A percentile compares a stretch with the other conserved stretches of the same genome.
Conservation (phyloP, 2,113 vertebrate genomes). For the Casuarius casuarius region DNA sequence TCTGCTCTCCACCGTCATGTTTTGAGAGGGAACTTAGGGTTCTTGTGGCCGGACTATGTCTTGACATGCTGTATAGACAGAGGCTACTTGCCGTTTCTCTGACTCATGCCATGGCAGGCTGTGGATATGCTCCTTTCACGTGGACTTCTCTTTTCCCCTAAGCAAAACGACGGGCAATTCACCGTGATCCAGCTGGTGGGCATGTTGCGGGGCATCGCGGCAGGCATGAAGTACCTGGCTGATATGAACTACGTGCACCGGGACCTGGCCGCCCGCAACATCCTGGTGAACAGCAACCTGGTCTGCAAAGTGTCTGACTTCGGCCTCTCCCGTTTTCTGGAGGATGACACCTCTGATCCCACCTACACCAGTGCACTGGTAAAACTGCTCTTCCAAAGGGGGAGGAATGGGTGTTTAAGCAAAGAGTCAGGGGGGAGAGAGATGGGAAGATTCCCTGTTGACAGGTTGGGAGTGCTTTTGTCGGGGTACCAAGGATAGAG, state of each 20-base stretch:
- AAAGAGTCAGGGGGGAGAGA: background rate
- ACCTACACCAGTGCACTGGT: slow-evolving; percentile 97
- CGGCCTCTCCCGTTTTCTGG: slow-evolving; percentile 93
- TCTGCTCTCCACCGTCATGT: background rate
- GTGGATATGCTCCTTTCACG: background rate
- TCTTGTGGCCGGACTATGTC: accelerated
- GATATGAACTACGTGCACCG: slow-evolving; percentile 98
- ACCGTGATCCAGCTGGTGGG: slow-evolving; percentile 97
- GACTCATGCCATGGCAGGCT: accelerated
- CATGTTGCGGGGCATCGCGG: slow-evolving; percentile 93
- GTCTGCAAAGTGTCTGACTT: slow-evolving; percentile 98
- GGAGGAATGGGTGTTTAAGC: background rate
- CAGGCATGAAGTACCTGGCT: slow-evolving; percentile 94
- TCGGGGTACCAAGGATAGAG: background rate
- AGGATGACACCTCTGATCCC: slow-evolving; percentile 95
- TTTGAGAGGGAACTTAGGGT: accelerated
- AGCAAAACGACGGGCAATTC: slow-evolving; percentile 98
- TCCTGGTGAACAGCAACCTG: slow-evolving; percentile 97
- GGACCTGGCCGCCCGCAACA: slow-evolving; percentile 94
- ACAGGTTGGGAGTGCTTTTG: accelerated
- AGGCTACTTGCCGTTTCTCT: background rate
- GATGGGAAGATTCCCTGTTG: too few species aligned
- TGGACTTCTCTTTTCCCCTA: background rate
- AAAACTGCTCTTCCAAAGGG: slow-evolving; percentile 1
- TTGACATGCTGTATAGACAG: accelerated